A percentile compares a stretch with the other conserved stretches of the same genome.
Conservation (phyloP, 2,888 invertebrate species). For the Charanyca ferruginea region DNA sequence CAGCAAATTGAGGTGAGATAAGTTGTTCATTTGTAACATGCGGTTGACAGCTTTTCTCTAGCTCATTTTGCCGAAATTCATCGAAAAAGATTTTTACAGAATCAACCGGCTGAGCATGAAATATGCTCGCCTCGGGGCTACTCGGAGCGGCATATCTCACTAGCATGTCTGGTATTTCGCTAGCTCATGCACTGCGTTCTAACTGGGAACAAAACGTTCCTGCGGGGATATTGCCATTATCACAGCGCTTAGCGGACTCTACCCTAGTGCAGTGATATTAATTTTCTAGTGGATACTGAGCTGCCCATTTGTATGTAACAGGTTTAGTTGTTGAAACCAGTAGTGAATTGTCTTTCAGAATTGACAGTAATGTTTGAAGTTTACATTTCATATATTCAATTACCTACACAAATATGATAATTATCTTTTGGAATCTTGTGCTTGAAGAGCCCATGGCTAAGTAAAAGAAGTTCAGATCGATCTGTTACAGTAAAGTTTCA, state of each 20-base stretch:
- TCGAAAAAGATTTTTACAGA: too few species aligned
- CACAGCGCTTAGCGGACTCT: constrained; percentile 36
- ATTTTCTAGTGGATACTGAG: constrained; percentile 43
- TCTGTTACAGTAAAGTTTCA: too few species aligned
- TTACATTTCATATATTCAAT: too few species aligned
- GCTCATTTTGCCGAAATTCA: too few species aligned
- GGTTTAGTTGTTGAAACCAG: constrained; percentile 25
- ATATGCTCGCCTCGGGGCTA: constrained; percentile 23
- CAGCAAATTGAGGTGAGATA: too few species aligned
- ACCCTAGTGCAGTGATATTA: constrained; percentile 36
- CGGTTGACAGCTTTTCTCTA: too few species aligned
- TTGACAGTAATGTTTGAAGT: neutral
- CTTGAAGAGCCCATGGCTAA: too few species aligned
- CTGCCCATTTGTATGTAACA: constrained; percentile 8
- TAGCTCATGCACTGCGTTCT: constrained; percentile 30
- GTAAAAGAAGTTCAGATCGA: too few species aligned
- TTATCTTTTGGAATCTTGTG: too few species aligned
- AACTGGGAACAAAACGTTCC: constrained; percentile 48
- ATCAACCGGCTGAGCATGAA: constrained; percentile 15
- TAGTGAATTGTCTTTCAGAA: neutral
- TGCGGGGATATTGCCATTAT: constrained; percentile 51
- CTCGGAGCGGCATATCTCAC: constrained; percentile 21
- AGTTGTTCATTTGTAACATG: too few species aligned
- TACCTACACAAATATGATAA: too few species aligned
- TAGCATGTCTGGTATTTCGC: constrained; percentile 34